Percentiles rank a stretch among this genome's conserved stretches.
Evolutionary conservation across 37 sponge, comb jelly and placozoan genomes (phyloP).

Genomic region (Dysidea cf. avara): DNA sequence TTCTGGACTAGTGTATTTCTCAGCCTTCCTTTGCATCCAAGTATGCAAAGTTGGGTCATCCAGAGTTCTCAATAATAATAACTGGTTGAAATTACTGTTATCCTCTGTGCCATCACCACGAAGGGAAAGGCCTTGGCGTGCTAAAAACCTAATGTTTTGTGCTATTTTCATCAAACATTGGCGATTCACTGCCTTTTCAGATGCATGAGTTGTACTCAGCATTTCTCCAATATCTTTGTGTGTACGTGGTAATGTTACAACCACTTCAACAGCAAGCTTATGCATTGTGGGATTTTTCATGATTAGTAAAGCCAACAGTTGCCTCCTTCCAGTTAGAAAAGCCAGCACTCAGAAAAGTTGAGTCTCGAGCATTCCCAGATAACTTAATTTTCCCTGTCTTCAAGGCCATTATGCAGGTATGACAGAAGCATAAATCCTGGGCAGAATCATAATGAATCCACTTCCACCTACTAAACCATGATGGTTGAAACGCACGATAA

Average conservation of each 20-base stretch:
- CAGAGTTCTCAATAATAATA: not conserved
- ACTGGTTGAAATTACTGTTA: slow-evolving; percentile 9
- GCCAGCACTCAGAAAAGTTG: slow-evolving; percentile 9
- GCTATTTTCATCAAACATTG: no score
- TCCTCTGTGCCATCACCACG: no score
- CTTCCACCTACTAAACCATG: slow-evolving; percentile 19
- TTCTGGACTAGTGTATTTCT: slow-evolving; percentile 5
- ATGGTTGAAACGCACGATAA: slow-evolving; percentile 25
- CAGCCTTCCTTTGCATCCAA: slow-evolving; percentile 7
- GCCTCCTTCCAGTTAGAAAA: slow-evolving; percentile 24
- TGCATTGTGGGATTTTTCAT: not conserved
- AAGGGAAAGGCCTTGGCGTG: no score
- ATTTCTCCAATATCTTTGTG: no score
- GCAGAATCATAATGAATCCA: slow-evolving; percentile 14
- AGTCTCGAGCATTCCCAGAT: slow-evolving; percentile 16
- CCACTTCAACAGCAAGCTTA: slow-evolving; percentile 13
- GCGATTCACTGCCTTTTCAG: no score
- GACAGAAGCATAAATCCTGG: not conserved
- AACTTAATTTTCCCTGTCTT: no score
- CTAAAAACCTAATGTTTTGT: no score
- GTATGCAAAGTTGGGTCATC: not conserved
- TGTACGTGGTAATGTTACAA: no score
- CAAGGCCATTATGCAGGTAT: no score
- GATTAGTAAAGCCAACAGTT: not conserved
- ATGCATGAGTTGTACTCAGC: no score